Conservation (phyloP, 2,888 invertebrate species). For the Drosophila nr. medialis region DNA sequence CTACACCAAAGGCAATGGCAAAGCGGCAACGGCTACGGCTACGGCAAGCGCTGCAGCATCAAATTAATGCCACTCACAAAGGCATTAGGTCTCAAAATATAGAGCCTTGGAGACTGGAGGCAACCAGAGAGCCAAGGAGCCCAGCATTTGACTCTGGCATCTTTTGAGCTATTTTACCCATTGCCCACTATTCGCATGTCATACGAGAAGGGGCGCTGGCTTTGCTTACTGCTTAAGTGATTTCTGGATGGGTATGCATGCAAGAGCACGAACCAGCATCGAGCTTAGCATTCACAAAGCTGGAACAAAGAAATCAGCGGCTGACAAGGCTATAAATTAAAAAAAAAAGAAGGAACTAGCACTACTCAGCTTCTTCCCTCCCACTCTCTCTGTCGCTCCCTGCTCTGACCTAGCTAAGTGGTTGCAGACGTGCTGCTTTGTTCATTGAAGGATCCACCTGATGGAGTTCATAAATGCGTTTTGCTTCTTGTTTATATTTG, state of each 20-base stretch:
- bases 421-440: constrained; percentile 29
- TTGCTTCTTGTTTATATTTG: not conserved
- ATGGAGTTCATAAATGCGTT: constrained; percentile 8
- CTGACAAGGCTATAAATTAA: constrained; percentile 18
- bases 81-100: constrained; percentile 51
- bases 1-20: constrained; percentile 3
- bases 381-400: not conserved
- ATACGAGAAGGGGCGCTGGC: constrained; percentile 4
- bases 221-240: constrained; percentile 64
- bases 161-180: constrained; percentile 20
- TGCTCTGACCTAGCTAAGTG: constrained; percentile 18
- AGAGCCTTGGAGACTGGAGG: constrained; percentile 25
- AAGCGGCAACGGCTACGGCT: constrained; percentile 3
- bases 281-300: constrained; percentile 4
- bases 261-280: constrained; percentile 22
- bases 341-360: constrained; percentile 23
- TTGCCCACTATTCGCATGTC: constrained; percentile 1
- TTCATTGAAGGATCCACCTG: constrained; percentile 29
- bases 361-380: not conserved
- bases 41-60: constrained; percentile 44
- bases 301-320: constrained; percentile 22
- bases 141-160: constrained; percentile 20
- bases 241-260: constrained; percentile 55
- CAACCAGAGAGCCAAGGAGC: constrained; percentile 25
- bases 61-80: constrained; percentile 67